phyloP scores from a whole-genome alignment of 2,888 invertebrate species.

The Synanthedon vespiformis region DNA sequence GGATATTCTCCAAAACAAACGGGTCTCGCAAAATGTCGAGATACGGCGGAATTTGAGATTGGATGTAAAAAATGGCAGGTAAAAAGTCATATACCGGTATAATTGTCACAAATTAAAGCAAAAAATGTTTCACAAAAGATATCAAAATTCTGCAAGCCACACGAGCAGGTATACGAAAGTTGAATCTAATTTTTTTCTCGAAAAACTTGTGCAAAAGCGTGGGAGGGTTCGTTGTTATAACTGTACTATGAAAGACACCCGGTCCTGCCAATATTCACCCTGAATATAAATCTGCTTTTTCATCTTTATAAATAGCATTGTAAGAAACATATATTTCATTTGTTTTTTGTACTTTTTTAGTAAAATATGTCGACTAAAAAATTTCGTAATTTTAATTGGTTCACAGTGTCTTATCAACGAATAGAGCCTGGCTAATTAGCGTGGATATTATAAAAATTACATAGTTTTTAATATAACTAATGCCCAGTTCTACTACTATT shows the following conservation, averaged over 20 bases:
- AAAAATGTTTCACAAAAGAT: constrained; percentile 62
- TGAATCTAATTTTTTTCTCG: constrained; percentile 43
- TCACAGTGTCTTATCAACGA: too few relatives aligned
- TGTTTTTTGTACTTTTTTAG: neutral
- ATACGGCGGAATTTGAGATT: constrained; percentile 33
- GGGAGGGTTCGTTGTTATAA: constrained; percentile 55
- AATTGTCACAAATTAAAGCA: constrained; percentile 71
- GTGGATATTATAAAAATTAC: too few relatives aligned
- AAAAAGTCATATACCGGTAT: constrained; percentile 71
- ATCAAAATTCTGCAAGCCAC: constrained; percentile 71
- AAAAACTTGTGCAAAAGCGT: constrained; percentile 63
- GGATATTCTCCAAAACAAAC: constrained; percentile 49
- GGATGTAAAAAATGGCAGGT: constrained; percentile 54
- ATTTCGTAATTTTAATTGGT: too few relatives aligned
- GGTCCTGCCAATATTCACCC: constrained; percentile 14
- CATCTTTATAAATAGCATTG: neutral
- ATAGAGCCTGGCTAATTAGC: too few relatives aligned
- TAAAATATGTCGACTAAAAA: neutral
- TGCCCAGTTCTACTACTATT: too few relatives aligned
- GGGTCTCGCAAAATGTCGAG: constrained; percentile 54
- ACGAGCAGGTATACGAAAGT: constrained; percentile 63
- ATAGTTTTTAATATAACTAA: too few relatives aligned
- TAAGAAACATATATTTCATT: neutral
- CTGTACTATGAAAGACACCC: constrained; percentile 45
- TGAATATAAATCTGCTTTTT: constrained; percentile 22